phyloP scores from a whole-genome alignment of 2,797 vertebrate species.

The Pangasius djambal region DNA sequence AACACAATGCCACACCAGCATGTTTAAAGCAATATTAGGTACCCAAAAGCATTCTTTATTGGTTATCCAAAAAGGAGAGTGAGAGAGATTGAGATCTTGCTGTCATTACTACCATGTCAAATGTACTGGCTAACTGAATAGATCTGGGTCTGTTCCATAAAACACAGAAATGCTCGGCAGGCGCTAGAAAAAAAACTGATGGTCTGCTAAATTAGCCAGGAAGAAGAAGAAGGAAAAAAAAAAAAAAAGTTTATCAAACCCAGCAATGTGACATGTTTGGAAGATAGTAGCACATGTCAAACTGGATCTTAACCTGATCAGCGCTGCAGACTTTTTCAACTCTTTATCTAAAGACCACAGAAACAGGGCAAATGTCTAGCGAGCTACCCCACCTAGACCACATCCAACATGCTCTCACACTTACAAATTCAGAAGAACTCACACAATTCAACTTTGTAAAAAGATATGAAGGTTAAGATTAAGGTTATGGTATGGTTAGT shows the following conservation, averaged over 20 bases:
- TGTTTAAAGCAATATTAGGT: neutral
- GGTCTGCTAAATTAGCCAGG: neutral
- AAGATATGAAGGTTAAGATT: neutral
- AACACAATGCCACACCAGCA: neutral
- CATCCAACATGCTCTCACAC: neutral
- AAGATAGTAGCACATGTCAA: constrained; percentile 43
- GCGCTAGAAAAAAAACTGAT: neutral
- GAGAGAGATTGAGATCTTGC: neutral
- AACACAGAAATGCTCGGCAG: neutral
- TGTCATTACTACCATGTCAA: neutral
- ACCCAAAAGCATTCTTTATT: neutral
- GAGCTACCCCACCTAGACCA: constrained; percentile 57
- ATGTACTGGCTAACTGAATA: neutral
- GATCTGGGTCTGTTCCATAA: neutral
- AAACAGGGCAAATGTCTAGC: constrained; percentile 61
- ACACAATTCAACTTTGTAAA: neutral
- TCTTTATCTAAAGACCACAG: constrained; percentile 73
- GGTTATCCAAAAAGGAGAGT: neutral
- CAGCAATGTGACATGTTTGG: constrained; percentile 34
- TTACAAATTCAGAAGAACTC: neutral
- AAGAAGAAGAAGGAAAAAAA: no score
- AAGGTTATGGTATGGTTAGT: neutral
- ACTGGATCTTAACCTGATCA: constrained; percentile 31
- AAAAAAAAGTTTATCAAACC: constrained; percentile 43
- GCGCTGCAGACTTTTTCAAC: constrained; percentile 21